Evolutionary conservation across 2,888 invertebrate genomes (phyloP), one percentile per base, ranked within the genome.

Genomic region (Uropetala carovei): DNA sequence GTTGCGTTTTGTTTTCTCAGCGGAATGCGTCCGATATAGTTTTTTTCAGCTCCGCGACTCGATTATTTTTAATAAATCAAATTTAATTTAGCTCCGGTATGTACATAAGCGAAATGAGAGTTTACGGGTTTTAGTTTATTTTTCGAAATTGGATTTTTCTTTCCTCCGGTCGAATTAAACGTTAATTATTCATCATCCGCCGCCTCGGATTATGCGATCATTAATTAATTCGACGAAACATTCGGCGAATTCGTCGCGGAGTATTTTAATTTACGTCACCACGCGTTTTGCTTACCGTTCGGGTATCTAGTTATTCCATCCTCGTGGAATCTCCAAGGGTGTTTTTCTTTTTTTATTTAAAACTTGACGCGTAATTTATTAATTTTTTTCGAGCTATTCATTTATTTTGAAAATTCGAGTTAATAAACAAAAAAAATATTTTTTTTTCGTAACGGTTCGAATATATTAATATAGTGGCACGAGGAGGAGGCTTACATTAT

Each of bases 31-130:
- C 22, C 22, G 27, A 8, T n/a, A 8, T 75, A 75, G 75, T 27
- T 64, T 7, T 75, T 75, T 75, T 11, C 11, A 75, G 27, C 68
- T 68, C 68, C 68, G 18, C 68, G 11, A 22, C 75, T 27, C 27
- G 18, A 75, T 75, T 75, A 27, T 75, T 75, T n/a, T 75, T 75
- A 75, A 75, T 27, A 75, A 27, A 75, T 75, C 75, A 27, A 75
- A 75, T 27, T 75, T 27, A 75, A 75, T 75, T 27, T 75, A 22
- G 75, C 11, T 75, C 11, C 22, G 22, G 27, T 18, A 22, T 75
- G 0, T n/a, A 43, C 43, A 27, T 75, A 75, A 75, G 4, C 5
- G 22, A 13, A 22, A 13, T 5, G 11, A 27, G 75, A 13, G 27
- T 9, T 75, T 27, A 43, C 43, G 16, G 22, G 22, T 7, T 27